Evolutionary conservation across 2,113 vertebrate genomes (phyloP).

Genomic region (Microcebus griseorufus): DNA sequence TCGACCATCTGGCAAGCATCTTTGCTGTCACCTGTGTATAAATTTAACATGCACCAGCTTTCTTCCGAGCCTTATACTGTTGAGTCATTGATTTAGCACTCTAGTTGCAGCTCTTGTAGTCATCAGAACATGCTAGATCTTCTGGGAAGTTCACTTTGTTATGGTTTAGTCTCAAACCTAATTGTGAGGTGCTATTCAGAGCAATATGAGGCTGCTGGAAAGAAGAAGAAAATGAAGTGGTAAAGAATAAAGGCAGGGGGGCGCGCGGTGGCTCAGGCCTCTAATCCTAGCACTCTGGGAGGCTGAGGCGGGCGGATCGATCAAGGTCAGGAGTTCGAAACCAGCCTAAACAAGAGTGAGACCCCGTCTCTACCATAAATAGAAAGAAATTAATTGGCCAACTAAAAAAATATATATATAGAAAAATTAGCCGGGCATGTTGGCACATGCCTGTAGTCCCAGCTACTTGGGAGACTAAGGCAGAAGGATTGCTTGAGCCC

Average conservation of each 20-base stretch:
- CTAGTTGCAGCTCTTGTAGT: not conserved
- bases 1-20: not conserved
- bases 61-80: slow-evolving; percentile 1
- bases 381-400: too few species aligned
- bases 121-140: not conserved
- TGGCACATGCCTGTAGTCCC: too few species aligned
- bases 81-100: slow-evolving; percentile 28
- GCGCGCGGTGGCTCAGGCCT: too few species aligned
- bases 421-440: too few species aligned
- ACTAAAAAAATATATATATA: too few species aligned
- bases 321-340: too few species aligned
- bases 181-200: not conserved
- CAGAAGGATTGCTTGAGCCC: too few species aligned
- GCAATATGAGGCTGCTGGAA: not conserved
- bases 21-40: slow-evolving; percentile 14
- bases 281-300: too few species aligned
- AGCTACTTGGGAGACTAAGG: too few species aligned
- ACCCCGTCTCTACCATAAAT: too few species aligned
- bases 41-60: not conserved
- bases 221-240: slow-evolving; percentile 22
- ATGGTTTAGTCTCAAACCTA: not conserved
- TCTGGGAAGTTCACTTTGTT: not conserved
- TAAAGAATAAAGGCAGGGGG: not conserved
- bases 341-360: too few species aligned
- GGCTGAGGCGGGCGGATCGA: too few species aligned